Evolutionary conservation across 2,888 invertebrate genomes (phyloP).

Genomic region (Acholoe squamosa): DNA sequence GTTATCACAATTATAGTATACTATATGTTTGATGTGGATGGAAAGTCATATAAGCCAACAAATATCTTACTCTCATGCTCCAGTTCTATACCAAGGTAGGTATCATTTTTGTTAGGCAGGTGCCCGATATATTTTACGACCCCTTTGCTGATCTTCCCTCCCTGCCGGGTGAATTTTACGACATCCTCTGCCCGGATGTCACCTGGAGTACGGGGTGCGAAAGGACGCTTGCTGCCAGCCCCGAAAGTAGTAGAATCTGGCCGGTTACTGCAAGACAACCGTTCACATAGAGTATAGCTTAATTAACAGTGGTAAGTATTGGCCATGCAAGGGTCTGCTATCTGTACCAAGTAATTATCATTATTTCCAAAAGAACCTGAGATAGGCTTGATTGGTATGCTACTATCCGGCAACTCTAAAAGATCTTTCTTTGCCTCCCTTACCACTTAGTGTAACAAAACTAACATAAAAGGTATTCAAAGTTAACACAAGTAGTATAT

Average conservation of each 20-base stretch:
- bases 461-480: too few species aligned
- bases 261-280: not conserved
- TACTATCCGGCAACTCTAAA: too few species aligned
- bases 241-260: not conserved
- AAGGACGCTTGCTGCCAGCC: constrained; percentile 73
- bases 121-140: constrained; percentile 82
- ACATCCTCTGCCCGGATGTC: constrained; percentile 81
- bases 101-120: constrained; percentile 81
- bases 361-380: too few species aligned
- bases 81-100: constrained; percentile 82
- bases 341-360: too few species aligned
- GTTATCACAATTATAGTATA: too few species aligned
- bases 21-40: too few species aligned
- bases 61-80: constrained; percentile 80
- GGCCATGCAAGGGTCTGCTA: too few species aligned
- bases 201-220: constrained; percentile 80
- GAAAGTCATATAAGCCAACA: too few species aligned
- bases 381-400: too few species aligned
- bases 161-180: constrained; percentile 82
- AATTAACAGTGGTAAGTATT: not conserved
- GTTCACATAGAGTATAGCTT: not conserved
- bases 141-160: constrained; percentile 82
- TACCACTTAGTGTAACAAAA: too few species aligned
- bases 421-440: too few species aligned
- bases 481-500: too few species aligned